Conservation (phyloP, 2,797 vertebrate species). For the Mionectes olivaceus region DNA sequence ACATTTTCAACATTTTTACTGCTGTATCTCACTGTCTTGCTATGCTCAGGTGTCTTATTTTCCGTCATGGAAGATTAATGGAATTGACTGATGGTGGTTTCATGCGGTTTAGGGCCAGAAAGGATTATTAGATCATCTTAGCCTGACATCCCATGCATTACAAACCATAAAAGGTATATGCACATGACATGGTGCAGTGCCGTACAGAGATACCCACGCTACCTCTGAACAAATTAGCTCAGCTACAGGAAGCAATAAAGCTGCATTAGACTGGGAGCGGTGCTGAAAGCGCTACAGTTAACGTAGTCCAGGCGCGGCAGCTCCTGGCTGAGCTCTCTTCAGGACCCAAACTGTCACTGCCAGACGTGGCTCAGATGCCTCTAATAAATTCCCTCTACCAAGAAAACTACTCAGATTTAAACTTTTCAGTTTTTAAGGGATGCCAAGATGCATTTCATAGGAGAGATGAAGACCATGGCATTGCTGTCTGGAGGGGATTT, state of each 20-base stretch:
- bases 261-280: not conserved
- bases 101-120: conserved; percentile 55
- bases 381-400: not conserved
- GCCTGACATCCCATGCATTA: conserved; percentile 37
- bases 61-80: conserved; percentile 62
- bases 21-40: conserved; percentile 46
- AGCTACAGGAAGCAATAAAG: conserved; percentile 52
- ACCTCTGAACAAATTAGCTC: conserved; percentile 59
- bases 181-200: not conserved
- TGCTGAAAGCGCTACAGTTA: not conserved
- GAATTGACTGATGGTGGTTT: conserved; percentile 53
- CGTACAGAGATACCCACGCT: not conserved
- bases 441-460: fast-evolving
- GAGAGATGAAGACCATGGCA: not conserved
- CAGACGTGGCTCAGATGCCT: not conserved
- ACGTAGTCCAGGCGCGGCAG: not conserved
- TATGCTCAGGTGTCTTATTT: conserved; percentile 60
- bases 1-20: conserved; percentile 57
- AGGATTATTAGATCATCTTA: conserved; percentile 65
- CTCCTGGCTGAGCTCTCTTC: not conserved
- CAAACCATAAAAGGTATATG: conserved; percentile 40
- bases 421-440: not conserved
- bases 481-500: not conserved
- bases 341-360: not conserved
- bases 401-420: not conserved